A percentile compares a stretch with the other conserved stretches of the same genome.
These are phyloP conservation scores for Dicentrarchus labrax DNA, from an alignment of 2,113 vertebrate genomes.

Conservation along the genomic window DNA sequence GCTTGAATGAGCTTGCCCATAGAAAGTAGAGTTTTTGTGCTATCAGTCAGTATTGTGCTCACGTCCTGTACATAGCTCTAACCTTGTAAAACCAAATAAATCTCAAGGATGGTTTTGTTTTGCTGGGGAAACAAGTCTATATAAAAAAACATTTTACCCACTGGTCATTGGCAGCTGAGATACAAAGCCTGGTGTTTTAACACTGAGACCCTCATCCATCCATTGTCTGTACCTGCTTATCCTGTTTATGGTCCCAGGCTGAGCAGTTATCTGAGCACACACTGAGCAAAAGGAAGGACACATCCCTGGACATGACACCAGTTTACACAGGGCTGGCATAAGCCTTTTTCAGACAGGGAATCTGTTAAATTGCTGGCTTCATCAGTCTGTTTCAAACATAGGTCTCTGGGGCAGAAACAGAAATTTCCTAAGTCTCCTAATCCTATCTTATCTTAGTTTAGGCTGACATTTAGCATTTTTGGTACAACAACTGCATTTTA, in stretches of 20 bases:
- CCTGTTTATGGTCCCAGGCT: neutral
- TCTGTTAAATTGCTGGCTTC: neutral
- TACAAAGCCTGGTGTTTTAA: neutral
- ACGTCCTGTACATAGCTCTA: neutral
- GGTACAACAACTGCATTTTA: too few relatives aligned
- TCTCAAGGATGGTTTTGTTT: neutral
- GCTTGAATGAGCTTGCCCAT: neutral
- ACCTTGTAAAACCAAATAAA: neutral
- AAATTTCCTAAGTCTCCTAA: neutral
- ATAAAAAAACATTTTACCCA: neutral
- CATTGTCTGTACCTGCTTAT: neutral
- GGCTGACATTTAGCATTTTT: too few relatives aligned
- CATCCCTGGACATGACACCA: neutral
- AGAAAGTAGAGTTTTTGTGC: neutral
- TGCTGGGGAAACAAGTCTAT: neutral
- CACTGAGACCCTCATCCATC: neutral
- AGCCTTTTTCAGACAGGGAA: neutral
- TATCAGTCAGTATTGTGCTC: slow-evolving; percentile 8
- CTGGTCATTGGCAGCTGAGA: neutral
- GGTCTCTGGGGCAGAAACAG: neutral
- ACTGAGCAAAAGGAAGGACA: neutral
- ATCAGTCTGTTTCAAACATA: neutral
- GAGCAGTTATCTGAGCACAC: neutral
- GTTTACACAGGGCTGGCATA: neutral
- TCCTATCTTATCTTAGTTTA: too few relatives aligned